Base-by-base conservation (phyloP, 2,113 vertebrate species). In the Willisornis vidua region DNA sequence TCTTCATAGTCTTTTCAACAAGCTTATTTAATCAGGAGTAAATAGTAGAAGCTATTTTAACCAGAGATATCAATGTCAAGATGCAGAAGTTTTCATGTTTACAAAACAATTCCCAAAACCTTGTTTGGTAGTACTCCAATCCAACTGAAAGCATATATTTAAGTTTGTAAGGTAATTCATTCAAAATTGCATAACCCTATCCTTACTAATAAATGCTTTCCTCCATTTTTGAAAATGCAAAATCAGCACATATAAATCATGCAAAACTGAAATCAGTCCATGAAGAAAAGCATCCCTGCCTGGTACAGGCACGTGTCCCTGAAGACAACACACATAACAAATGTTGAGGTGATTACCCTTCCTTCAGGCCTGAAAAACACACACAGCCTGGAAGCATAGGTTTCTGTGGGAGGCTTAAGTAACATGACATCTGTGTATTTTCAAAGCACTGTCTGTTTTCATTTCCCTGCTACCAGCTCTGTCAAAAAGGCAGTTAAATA, bases 1-100 rank as follows among this genome's bases (percentile, higher is more conserved):
- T 52, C 14, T 28, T 76, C 75, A 82, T 54, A 93, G 31, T 31
- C 11, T 83, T 92, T 93, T 89, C 68, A 84, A 74, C 17, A 84
- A 72, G 31, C 6, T 96, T 89, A 45, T 82, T 93, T 68, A 93
- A 58, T 91, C 74, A 87, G 37, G 19, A 89, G 10, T 54, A 68
- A 79, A 54, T 43, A 93, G 23, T 28, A 79, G 46, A 91, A 87
- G 39, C 20, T 86, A 61, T 96, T 90, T 84, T 74, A 81, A 74
- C 41, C 9, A 63, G 48, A 62, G 7, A 22, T 31, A 76, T 55
- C 24, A 79, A 66, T 61, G 49, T 67, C 66, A 94, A 87, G 87
- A 90, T 33, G 48, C 19, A 87, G 55, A 94, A 62, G 26, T 39
- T 94, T 68, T 16, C 22, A 72, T 65, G 51, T 67, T 92, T 95